A percentile compares a stretch with the other conserved stretches of the same genome.
Conservation (phyloP, 2,888 invertebrate genomes). For the Nysson spinosus region DNA sequence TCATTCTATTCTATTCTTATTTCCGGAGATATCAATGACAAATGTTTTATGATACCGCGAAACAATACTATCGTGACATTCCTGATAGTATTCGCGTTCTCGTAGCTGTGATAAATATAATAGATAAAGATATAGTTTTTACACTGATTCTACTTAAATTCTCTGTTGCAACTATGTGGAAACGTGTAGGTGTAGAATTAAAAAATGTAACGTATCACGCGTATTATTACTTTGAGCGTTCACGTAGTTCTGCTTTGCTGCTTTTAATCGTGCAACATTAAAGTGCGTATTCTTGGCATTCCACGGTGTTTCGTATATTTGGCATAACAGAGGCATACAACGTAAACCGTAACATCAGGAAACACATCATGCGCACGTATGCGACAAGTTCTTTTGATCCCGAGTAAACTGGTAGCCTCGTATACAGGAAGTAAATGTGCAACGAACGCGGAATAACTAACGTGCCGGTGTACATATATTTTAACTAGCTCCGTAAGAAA, state of each 20-base stretch:
- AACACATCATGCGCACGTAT: slow-evolving; percentile 1
- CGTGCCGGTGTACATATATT: background rate
- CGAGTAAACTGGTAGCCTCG: slow-evolving; percentile 13
- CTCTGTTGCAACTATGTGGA: no score
- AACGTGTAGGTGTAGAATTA: no score
- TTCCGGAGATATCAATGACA: slow-evolving; percentile 47
- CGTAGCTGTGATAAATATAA: slow-evolving; percentile 30
- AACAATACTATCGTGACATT: slow-evolving; percentile 43
- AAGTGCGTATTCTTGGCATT: no score
- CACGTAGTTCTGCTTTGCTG: no score
- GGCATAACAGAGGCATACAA: no score
- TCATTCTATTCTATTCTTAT: slow-evolving; percentile 44
- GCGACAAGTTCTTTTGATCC: slow-evolving; percentile 17
- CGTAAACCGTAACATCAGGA: background rate
- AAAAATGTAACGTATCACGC: no score
- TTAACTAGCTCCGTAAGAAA: background rate
- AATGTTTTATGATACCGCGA: slow-evolving; percentile 44
- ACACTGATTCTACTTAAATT: no score
- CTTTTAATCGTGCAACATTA: no score
- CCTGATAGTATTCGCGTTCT: slow-evolving; percentile 37
- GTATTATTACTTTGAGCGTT: no score
- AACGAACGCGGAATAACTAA: slow-evolving; percentile 33
- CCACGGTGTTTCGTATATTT: no score
- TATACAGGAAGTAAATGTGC: slow-evolving; percentile 35
- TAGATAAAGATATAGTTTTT: slow-evolving; percentile 35